A percentile compares a stretch with the other conserved stretches of the same genome.
phyloP scores from a whole-genome alignment of 92 coral and sea anemone genomes.

The Zoanthus solanderi region DNA sequence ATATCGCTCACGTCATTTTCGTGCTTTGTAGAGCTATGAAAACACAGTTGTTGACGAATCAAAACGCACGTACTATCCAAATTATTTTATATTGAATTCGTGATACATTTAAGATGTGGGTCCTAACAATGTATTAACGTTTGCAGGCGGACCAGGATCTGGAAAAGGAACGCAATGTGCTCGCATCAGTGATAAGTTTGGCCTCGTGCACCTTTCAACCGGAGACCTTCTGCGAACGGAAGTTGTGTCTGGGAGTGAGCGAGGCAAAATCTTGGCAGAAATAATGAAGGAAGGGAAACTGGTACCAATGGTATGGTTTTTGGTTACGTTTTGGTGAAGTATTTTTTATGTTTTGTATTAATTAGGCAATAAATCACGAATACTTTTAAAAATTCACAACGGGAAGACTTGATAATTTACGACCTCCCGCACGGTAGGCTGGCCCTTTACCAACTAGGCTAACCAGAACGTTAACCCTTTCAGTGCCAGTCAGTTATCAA shows the following conservation, averaged over 20 bases:
- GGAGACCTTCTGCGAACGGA: constrained; percentile 78
- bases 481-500: too few relatives aligned
- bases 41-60: too few relatives aligned
- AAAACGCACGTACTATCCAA: too few relatives aligned
- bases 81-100: not conserved
- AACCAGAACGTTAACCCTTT: too few relatives aligned
- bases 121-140: not conserved
- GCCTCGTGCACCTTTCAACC: constrained; percentile 84
- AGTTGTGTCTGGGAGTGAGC: not conserved
- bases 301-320: constrained; percentile 3
- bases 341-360: not conserved
- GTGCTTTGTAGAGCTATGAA: too few relatives aligned
- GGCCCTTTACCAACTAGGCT: too few relatives aligned
- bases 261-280: not conserved
- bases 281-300: not conserved
- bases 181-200: constrained; percentile 84
- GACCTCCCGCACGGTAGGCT: too few relatives aligned
- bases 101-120: not conserved
- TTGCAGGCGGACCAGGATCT: constrained; percentile 92
- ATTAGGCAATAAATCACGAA: too few relatives aligned
- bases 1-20: too few relatives aligned
- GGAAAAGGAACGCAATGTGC: constrained; percentile 96
- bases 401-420: too few relatives aligned
- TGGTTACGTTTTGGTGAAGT: not conserved
- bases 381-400: too few relatives aligned